A percentile compares a stretch with the other conserved stretches of the same genome.
Evolutionary conservation across 2,113 vertebrate genomes (phyloP).

Genomic region (Tringa solitaria): DNA sequence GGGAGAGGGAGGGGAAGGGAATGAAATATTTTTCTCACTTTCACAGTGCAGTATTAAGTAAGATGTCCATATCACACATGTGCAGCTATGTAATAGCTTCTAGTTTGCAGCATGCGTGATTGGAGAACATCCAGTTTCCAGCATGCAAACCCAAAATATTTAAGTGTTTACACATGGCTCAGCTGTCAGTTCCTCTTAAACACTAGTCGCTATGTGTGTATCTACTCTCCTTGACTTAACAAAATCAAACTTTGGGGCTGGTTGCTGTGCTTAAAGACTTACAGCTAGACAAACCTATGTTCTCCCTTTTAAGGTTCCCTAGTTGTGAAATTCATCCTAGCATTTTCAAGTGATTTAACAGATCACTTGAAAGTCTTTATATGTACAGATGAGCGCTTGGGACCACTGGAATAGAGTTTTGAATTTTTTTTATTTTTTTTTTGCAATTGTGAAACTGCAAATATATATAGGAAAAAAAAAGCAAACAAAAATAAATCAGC

Average conservation of each 20-base stretch:
- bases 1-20: not conserved
- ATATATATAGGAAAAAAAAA: not conserved
- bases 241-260: not conserved
- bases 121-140: not conserved
- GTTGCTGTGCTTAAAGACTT: not conserved
- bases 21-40: not conserved
- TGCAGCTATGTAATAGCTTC: not conserved
- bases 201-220: not conserved
- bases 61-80: not conserved
- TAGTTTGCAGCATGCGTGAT: not conserved
- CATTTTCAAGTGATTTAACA: not conserved
- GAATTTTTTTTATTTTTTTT: not conserved
- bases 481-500: not conserved
- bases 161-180: not conserved
- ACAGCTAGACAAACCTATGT: not conserved
- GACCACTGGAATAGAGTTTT: not conserved
- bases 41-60: not conserved
- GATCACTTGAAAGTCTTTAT: not conserved
- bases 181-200: not conserved
- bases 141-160: not conserved
- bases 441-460: not conserved
- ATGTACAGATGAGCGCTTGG: not conserved
- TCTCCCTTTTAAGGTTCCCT: not conserved
- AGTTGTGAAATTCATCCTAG: not conserved
- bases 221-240: not conserved